phyloP scores from a whole-genome alignment of 1,140 invertebrate species.

The Sminthurinus signatus region DNA sequence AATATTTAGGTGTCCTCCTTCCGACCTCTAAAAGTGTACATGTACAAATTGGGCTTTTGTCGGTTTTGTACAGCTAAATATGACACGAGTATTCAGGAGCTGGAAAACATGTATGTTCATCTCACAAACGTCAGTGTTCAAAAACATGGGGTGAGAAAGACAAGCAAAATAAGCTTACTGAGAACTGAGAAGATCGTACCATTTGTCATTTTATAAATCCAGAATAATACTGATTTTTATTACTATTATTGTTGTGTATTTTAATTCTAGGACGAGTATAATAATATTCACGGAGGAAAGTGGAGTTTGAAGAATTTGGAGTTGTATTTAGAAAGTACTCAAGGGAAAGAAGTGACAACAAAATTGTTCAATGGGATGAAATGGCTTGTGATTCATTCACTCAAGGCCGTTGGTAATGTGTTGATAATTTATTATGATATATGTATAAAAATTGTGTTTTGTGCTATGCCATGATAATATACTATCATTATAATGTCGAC shows the following conservation, averaged over 20 bases:
- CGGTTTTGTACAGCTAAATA: constrained; percentile 78
- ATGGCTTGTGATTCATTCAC: constrained; percentile 74
- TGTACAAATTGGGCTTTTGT: constrained; percentile 73
- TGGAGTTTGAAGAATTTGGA: constrained; percentile 85
- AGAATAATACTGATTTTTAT: too few relatives aligned
- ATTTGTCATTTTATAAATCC: too few relatives aligned
- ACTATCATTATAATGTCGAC: too few relatives aligned
- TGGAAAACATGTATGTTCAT: constrained; percentile 81
- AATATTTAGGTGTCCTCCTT: constrained; percentile 83
- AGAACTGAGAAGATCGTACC: too few relatives aligned
- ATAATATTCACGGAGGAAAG: constrained; percentile 89
- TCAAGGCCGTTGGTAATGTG: constrained; percentile 72
- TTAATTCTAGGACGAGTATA: constrained; percentile 75
- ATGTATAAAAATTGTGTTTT: too few relatives aligned
- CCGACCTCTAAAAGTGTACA: constrained; percentile 68
- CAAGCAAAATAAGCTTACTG: too few relatives aligned
- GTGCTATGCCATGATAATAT: too few relatives aligned
- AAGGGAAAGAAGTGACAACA: constrained; percentile 79
- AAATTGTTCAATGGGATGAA: constrained; percentile 75
- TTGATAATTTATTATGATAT: too few relatives aligned
- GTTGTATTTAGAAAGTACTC: constrained; percentile 81
- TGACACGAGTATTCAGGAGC: constrained; percentile 60
- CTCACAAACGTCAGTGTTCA: constrained; percentile 83
- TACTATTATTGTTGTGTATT: neutral
- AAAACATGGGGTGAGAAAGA: constrained; percentile 69